Base-by-base conservation (phyloP, 2,797 vertebrate genomes). In the Protosalanx chinensis region DNA sequence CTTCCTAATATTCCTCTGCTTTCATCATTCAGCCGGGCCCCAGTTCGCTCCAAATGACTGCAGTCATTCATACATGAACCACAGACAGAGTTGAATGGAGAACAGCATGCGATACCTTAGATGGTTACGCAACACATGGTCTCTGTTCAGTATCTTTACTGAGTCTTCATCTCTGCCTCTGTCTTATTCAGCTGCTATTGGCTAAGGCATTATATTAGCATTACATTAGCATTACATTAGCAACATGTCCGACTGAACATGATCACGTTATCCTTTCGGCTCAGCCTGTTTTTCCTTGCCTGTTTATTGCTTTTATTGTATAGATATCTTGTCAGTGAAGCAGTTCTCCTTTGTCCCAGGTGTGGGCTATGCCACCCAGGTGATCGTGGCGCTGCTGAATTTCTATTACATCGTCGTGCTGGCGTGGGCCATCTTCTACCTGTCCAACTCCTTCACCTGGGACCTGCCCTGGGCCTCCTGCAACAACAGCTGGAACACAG, bases 391-490 rank as follows among this genome's bases (percentile, higher is more conserved):
- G 0, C 91, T 98, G 63, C 90, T 97, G 20, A 96, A 96, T 84
- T 84, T 94, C 83, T 98, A 98, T 89, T 98, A 98, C 85, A 95
- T 98, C 69, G 27, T 99, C 0, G 96, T 99, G 73, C 87, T 98
- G 80, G 95, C 97, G 79, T 99, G 97, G 96, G 95, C 93, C 64
- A 89, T 98, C 83, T 98, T 98, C 90, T 99, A 93, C 87, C 93
- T 99, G 83, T 93, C 92, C 78, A 92, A 93, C 86, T 97, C 95
- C 0, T 98, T 99, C 88, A 95, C 95, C 59, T 91, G 91, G 4
- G 86, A 97, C 81, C 92, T 98, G 18, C 97, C 97, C 0, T 99
- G 97, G 97, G 91, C 96, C 59, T 96, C 94, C 83, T 98, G 97
- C 81, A 93, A 92, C 87, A 94, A 99, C 0, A 91, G 93, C 13